phyloP scores from a whole-genome alignment of 2,888 invertebrate genomes.

The Trisateles emortualis region DNA sequence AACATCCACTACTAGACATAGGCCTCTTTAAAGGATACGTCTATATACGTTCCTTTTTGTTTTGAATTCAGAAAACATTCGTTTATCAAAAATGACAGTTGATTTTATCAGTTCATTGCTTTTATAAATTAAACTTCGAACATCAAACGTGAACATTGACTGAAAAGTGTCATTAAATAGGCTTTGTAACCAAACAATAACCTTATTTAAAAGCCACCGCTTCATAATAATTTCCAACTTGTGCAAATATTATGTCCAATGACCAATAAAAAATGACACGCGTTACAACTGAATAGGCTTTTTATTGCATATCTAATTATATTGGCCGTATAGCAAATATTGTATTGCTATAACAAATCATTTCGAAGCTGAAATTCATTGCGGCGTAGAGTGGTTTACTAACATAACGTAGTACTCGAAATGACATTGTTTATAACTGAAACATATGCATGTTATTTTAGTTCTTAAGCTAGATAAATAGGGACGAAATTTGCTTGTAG shows the following conservation, averaged over 20 bases:
- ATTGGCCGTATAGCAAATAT: slow-evolving; percentile 35
- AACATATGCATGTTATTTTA: slow-evolving; percentile 17
- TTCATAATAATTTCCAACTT: slow-evolving; percentile 32
- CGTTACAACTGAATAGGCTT: slow-evolving; percentile 14
- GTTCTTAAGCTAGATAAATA: slow-evolving; percentile 1
- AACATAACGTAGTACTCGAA: slow-evolving; percentile 40
- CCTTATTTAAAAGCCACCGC: slow-evolving; percentile 31
- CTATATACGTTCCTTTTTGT: no score
- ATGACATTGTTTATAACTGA: slow-evolving; percentile 41
- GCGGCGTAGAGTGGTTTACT: slow-evolving; percentile 43
- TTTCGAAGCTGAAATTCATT: slow-evolving; percentile 50
- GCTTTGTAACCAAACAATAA: slow-evolving; percentile 32
- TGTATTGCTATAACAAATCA: slow-evolving; percentile 47
- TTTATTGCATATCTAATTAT: slow-evolving; percentile 28
- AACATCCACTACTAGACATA: no score
- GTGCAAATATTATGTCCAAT: slow-evolving; percentile 37
- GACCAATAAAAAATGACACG: slow-evolving; percentile 37
- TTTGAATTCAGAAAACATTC: not conserved
- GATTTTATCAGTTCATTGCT: not conserved
- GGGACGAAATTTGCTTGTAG: slow-evolving; percentile 12
- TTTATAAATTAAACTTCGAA: not conserved
- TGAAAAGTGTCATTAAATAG: slow-evolving; percentile 44
- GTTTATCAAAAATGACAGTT: not conserved
- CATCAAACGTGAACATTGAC: slow-evolving; percentile 19
- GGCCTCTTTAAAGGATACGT: no score